Percentiles rank a stretch among this genome's conserved stretches.
Evolutionary conservation across 2,888 invertebrate genomes (phyloP).

Genomic region (Drosophila tripunctata): DNA sequence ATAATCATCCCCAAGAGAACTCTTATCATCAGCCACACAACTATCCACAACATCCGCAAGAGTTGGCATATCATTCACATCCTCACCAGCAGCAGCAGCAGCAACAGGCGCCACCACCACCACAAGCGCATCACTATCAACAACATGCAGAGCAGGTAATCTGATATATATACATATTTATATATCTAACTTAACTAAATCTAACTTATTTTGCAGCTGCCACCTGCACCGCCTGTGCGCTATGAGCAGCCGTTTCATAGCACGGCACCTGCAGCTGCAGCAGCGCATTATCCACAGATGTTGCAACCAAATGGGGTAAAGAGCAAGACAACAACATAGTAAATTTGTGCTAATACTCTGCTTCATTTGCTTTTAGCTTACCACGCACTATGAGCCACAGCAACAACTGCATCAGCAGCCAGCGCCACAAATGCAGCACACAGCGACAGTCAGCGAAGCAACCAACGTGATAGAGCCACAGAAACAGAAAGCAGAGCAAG

Average conservation of each 20-base stretch:
- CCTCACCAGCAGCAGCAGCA: conserved; percentile 26
- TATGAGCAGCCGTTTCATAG: conserved; percentile 37
- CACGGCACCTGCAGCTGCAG: conserved; percentile 27
- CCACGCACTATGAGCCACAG: conserved; percentile 28
- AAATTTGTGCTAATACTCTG: background rate
- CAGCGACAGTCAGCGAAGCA: conserved; percentile 1
- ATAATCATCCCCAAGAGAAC: conserved; percentile 40
- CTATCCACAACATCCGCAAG: conserved; percentile 57
- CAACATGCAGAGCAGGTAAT: conserved; percentile 51
- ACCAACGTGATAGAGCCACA: conserved; percentile 11
- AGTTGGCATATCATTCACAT: conserved; percentile 35
- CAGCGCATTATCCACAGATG: conserved; percentile 32
- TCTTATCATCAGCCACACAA: conserved; percentile 48
- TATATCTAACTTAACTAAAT: background rate
- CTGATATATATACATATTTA: no score
- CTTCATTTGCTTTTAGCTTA: conserved; percentile 5
- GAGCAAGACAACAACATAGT: background rate
- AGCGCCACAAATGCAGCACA: conserved; percentile 9
- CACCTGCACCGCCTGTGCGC: conserved; percentile 15
- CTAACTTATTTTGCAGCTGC: conserved; percentile 19
- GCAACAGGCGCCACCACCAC: conserved; percentile 32
- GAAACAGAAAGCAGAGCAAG: background rate
- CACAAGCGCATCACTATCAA: conserved; percentile 44
- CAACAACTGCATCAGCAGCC: conserved; percentile 21
- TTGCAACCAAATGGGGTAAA: conserved; percentile 33